These are phyloP conservation scores for Glaucidium brasilianum DNA, from an alignment of 2,113 vertebrate species.

Conservation along the genomic window DNA sequence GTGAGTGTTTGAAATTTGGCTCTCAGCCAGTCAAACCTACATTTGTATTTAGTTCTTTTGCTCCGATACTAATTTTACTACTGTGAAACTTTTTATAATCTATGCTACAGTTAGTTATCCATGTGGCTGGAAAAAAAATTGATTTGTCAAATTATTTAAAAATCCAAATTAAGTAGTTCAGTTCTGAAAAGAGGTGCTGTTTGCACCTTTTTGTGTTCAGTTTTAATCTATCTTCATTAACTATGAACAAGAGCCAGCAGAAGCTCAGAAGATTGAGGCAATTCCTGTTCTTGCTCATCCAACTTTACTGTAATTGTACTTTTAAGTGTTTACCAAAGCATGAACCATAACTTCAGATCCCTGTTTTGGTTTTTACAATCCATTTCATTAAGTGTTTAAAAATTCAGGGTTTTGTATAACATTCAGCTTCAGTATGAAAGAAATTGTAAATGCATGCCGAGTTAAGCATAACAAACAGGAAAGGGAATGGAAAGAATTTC, in stretches of 20 bases:
- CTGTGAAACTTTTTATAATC: conserved; percentile 41
- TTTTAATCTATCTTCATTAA: neutral
- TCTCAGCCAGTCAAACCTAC: neutral
- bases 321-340: neutral
- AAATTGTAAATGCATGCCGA: neutral
- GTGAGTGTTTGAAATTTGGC: conserved; percentile 35
- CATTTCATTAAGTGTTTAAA: conserved; percentile 3
- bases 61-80: conserved; percentile 58
- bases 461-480: conserved; percentile 37
- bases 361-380: neutral
- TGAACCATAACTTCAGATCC: conserved; percentile 1
- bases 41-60: conserved; percentile 10
- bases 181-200: neutral
- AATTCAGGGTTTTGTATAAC: neutral
- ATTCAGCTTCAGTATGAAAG: neutral
- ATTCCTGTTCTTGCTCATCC: neutral
- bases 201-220: neutral
- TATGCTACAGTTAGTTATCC: neutral
- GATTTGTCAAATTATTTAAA: neutral
- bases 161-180: neutral
- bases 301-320: neutral
- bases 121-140: neutral
- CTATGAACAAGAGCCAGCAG: neutral
- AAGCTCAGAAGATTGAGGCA: neutral
- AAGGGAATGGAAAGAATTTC: conserved; percentile 40